Base-by-base conservation (phyloP, 2,113 vertebrate species). In the Odocoileus hemionus region DNA sequence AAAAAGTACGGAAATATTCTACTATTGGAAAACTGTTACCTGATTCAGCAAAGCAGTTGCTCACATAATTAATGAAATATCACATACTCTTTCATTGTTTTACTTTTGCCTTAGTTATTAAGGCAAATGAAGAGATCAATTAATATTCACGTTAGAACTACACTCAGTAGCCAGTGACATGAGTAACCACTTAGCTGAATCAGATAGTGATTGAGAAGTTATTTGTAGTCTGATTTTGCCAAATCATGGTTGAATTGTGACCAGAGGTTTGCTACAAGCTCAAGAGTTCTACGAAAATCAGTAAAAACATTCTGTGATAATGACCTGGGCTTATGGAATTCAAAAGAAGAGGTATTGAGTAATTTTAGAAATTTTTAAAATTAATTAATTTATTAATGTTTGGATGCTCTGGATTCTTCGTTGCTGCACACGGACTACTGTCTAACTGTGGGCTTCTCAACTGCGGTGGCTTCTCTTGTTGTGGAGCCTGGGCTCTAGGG, bases 101-200 rank as follows among this genome's bases (percentile, higher is more conserved):
- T 64, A 10, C 26, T 87, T 43, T 45, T 86, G 50, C 54, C 58
- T 88, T 9, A 25, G 25, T 55, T 55, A 15, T 26, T 5, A 50
- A 52, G 26, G 3, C 39, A 89, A 28, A 54, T 23, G 19, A 54
- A 33, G 86, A 17, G 23, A 15, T 19, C 23, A 1, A 2, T 17
- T 3, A 33, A 19, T 21, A 14, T 5, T 47, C 54, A 28, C 0
- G 4, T 3, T 25, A 47, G 45, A 57, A 26, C 19, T 8, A 7
- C 2, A 6, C 19, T 43, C 11, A 2, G 6, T 5, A 21, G 3
- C 43, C 36, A 55, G 39, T 11, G 47, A 47, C 2, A 0, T 12
- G 23, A 47, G 16, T 33, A 3, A 21, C 39, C 10, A 6, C 50
- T 50, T 25, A 43, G 33, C 55, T 47, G 54, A 33, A 21, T 61